phyloP scores from a whole-genome alignment of 2,888 invertebrate genomes.

The Archips crataeganus region DNA sequence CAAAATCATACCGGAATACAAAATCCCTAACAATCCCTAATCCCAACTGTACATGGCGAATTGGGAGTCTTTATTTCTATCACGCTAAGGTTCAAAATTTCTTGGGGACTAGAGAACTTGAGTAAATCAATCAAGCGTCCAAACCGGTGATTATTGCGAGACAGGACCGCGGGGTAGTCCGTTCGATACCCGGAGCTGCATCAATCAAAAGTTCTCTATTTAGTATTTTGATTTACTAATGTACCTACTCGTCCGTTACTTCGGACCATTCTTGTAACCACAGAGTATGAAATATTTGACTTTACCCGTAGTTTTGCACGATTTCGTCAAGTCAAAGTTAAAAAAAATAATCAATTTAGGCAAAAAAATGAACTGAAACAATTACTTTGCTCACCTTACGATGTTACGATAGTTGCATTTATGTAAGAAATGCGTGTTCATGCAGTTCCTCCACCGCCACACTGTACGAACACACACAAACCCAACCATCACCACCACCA shows the following conservation, averaged over 20 bases:
- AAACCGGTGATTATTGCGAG: slow-evolving; percentile 54
- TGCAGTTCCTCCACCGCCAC: too few species aligned
- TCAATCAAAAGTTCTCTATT: slow-evolving; percentile 73
- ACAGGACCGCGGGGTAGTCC: slow-evolving; percentile 56
- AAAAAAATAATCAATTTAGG: too few species aligned
- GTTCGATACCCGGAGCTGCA: slow-evolving; percentile 61
- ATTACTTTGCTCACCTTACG: too few species aligned
- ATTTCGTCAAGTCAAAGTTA: too few species aligned
- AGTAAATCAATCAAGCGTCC: slow-evolving; percentile 59
- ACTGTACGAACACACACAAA: too few species aligned
- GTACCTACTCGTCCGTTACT: slow-evolving; percentile 16
- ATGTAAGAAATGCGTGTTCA: too few species aligned
- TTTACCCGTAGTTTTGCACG: too few species aligned
- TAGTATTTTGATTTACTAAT: slow-evolving; percentile 54
- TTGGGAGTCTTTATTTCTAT: slow-evolving; percentile 8
- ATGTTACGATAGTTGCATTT: too few species aligned
- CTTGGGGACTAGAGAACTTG: slow-evolving; percentile 32
- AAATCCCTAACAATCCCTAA: slow-evolving; percentile 44
- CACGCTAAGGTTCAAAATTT: slow-evolving; percentile 36
- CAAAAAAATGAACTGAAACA: too few species aligned
- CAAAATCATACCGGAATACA: slow-evolving; percentile 39
- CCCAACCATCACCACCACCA: too few species aligned
- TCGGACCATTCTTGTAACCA: background rate
- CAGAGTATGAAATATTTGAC: too few species aligned
- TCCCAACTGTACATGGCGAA: slow-evolving; percentile 38